Evolutionary conservation across 2,113 vertebrate genomes (phyloP).

Genomic region (Felis chaus): DNA sequence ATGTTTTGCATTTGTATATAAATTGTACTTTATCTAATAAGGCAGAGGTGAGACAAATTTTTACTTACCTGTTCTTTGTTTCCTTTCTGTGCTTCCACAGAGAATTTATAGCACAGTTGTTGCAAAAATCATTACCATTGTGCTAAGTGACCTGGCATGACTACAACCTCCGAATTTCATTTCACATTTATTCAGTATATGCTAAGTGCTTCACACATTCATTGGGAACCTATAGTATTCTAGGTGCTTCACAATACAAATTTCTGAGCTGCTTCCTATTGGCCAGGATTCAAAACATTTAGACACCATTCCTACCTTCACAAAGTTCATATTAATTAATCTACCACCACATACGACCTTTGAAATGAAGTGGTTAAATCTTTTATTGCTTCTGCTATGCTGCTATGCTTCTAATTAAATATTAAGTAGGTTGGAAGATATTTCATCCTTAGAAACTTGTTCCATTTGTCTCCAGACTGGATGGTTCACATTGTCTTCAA

Average conservation of each 20-base stretch:
- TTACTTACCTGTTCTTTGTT: neutral
- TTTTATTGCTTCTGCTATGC: neutral
- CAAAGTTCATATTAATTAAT: neutral
- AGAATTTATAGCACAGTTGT: neutral
- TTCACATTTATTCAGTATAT: neutral
- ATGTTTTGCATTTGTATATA: neutral
- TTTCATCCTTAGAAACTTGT: neutral
- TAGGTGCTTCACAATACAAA: neutral
- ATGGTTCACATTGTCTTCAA: neutral
- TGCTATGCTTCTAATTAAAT: neutral
- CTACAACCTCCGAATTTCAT: neutral
- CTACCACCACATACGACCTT: neutral
- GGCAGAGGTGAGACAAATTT: neutral
- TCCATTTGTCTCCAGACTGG: neutral
- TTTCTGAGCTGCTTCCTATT: neutral
- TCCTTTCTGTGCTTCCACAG: neutral
- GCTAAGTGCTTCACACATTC: neutral
- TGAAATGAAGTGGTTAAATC: neutral
- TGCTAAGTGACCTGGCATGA: neutral
- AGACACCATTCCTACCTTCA: neutral
- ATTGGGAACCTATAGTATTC: neutral
- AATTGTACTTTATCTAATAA: neutral
- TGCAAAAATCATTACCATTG: neutral
- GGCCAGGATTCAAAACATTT: neutral
- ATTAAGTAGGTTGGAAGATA: neutral